Base-by-base conservation (phyloP, 1,140 invertebrate species). In the Phocides pigmalion region DNA sequence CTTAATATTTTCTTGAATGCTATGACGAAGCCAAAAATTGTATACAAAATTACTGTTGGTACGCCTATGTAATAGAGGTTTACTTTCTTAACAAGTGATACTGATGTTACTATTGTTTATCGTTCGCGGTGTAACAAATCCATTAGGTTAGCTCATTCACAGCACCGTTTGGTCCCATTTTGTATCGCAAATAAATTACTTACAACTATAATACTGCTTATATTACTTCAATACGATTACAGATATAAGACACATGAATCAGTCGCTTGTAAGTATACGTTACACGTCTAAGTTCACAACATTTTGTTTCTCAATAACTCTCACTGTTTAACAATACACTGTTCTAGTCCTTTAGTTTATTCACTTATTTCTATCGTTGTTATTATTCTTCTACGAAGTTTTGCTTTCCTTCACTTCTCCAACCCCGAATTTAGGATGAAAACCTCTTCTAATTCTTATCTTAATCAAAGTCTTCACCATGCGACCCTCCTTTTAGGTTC, bases 161-260 rank as follows among this genome's bases (percentile, higher is more conserved):
- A 89, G 80, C 86, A 79, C 76, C 73, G 66, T 80, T 87, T 90
- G 88, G 88, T 84, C 88, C 88, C 88, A 82, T 76, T 73, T 69
- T 50, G 50, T 70, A 72, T 63, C 71, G 54, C 35, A 68, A 87
- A 84, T 85, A 84, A 82, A 80, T 84, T 79, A 70, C 75, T 82
- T 84, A 89, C n/a, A 35, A 16, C 73, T 81, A 78, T 89, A 90
- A 90, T 90, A 90, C 88, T 89, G 88, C 71, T 84, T 66, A 82
- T 47, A 80, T 83, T 81, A 70, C 66, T 53, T 56, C 65, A 79
- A 77, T 78, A 80, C 74, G 69, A 76, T 73, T 65, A 59, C 46
- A 61, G 65, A 59, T 77, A 75, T 72, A 80, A 78, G 78, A 84
- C 81, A 82, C 79, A 28, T 28, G 25, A 75, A 61, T 89, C 87